Percentiles rank a stretch among this genome's conserved stretches.
Conservation (phyloP, 2,113 vertebrate species). For the Oenanthe melanoleuca region DNA sequence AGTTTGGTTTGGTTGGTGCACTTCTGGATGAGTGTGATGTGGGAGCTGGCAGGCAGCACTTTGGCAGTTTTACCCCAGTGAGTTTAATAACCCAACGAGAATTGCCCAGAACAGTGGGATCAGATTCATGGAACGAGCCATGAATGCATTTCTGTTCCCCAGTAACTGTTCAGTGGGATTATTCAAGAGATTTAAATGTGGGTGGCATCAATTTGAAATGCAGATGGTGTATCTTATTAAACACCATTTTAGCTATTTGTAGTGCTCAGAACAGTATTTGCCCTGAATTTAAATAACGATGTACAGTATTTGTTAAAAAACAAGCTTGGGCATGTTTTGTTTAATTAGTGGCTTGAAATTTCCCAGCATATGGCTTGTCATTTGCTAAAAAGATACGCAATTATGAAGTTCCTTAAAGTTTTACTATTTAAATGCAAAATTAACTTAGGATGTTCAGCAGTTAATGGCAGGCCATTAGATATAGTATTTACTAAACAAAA, state of each 20-base stretch:
- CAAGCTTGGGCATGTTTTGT: slow-evolving; percentile 67
- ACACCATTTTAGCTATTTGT: slow-evolving; percentile 56
- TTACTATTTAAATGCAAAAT: slow-evolving; percentile 44
- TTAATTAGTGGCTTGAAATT: slow-evolving; percentile 74
- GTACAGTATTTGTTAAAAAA: slow-evolving; percentile 70
- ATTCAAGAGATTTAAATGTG: slow-evolving; percentile 47
- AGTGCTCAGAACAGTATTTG: slow-evolving; percentile 54
- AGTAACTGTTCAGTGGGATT: slow-evolving; percentile 35
- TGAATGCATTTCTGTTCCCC: slow-evolving; percentile 1
- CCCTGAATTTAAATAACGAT: slow-evolving; percentile 61
- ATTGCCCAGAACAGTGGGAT: background rate
- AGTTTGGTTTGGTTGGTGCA: slow-evolving; percentile 34
- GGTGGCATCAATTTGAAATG: slow-evolving; percentile 56
- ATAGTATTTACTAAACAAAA: slow-evolving; percentile 51
- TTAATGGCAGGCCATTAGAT: slow-evolving; percentile 25
- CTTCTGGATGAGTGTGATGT: slow-evolving; percentile 19
- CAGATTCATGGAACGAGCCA: background rate
- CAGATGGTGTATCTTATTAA: slow-evolving; percentile 69
- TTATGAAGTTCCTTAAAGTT: slow-evolving; percentile 64
- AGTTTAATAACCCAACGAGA: background rate
- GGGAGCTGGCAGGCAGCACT: slow-evolving; percentile 39
- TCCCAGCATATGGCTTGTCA: slow-evolving; percentile 71
- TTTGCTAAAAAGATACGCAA: slow-evolving; percentile 57
- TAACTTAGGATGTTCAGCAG: background rate
- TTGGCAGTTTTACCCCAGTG: slow-evolving; percentile 55